These are phyloP conservation scores for Augochlora pura DNA, from an alignment of 1,140 invertebrate species.

Conservation along the genomic window DNA sequence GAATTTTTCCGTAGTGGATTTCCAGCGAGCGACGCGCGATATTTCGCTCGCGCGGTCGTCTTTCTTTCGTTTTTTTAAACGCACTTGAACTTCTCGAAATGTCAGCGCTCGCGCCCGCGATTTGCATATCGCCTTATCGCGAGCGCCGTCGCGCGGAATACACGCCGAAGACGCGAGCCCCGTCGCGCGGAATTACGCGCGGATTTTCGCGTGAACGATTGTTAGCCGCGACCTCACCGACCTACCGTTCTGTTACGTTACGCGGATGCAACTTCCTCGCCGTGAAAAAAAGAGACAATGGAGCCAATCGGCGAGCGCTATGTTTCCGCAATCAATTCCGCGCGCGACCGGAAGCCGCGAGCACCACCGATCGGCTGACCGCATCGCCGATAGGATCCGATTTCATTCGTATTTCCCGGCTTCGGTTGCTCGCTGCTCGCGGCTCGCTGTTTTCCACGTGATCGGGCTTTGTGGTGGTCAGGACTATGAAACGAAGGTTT, in stretches of 20 bases:
- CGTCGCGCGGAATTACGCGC: neutral
- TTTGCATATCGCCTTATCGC: neutral
- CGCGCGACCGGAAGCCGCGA: neutral
- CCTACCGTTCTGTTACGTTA: too few relatives aligned
- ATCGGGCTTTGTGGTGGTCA: too few relatives aligned
- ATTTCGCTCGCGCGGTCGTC: neutral
- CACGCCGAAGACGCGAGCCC: too few relatives aligned
- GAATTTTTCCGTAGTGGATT: slow-evolving; percentile 15
- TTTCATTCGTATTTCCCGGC: neutral
- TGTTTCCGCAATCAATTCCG: neutral
- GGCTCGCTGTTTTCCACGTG: neutral
- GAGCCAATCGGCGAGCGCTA: neutral
- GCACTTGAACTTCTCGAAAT: slow-evolving; percentile 37
- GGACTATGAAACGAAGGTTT: too few relatives aligned
- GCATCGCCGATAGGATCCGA: neutral
- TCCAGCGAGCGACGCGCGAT: neutral
- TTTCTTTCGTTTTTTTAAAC: neutral
- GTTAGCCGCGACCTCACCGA: neutral
- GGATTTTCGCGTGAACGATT: neutral
- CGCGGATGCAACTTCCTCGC: neutral
- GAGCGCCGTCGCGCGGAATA: neutral
- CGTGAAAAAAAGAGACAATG: neutral
- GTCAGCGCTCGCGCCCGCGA: neutral
- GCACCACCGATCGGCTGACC: neutral
- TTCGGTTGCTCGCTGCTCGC: neutral